Conservation (phyloP, 2,113 vertebrate genomes). For the Scophthalmus maximus region DNA sequence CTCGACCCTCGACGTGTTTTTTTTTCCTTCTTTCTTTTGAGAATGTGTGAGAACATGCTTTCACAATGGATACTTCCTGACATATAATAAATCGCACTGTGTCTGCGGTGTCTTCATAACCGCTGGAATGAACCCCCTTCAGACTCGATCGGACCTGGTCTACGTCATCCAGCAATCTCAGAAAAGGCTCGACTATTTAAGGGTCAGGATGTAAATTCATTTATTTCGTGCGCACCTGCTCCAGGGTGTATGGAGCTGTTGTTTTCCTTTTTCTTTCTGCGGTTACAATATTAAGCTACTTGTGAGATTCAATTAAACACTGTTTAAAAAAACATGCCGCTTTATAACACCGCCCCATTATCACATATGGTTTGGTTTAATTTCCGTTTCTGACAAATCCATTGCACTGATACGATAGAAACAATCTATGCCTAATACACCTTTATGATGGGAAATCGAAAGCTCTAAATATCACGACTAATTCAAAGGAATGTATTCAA, state of each 20-base stretch:
- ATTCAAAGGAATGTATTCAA: too few species aligned
- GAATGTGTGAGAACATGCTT: constrained; percentile 22
- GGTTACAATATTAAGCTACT: background rate
- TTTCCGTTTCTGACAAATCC: background rate
- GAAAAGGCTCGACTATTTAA: too few species aligned
- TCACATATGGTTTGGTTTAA: background rate
- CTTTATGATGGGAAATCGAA: too few species aligned
- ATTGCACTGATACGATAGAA: too few species aligned
- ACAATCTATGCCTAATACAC: too few species aligned
- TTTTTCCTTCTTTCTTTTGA: constrained; percentile 11
- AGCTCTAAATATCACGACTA: too few species aligned
- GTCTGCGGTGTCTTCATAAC: background rate
- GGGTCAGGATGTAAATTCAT: too few species aligned
- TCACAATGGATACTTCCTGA: constrained; percentile 28
- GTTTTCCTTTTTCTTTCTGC: too few species aligned
- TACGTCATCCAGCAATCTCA: too few species aligned
- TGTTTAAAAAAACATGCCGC: background rate
- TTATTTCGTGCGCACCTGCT: too few species aligned
- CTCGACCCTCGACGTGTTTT: background rate
- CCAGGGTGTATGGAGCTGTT: too few species aligned
- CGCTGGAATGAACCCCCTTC: constrained; percentile 17
- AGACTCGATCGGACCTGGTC: too few species aligned
- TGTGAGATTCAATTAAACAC: background rate
- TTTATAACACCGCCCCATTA: background rate
- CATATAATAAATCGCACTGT: constrained; percentile 14